Conservation (phyloP, 2,113 vertebrate species). For the Cephalopholis sonnerati region DNA sequence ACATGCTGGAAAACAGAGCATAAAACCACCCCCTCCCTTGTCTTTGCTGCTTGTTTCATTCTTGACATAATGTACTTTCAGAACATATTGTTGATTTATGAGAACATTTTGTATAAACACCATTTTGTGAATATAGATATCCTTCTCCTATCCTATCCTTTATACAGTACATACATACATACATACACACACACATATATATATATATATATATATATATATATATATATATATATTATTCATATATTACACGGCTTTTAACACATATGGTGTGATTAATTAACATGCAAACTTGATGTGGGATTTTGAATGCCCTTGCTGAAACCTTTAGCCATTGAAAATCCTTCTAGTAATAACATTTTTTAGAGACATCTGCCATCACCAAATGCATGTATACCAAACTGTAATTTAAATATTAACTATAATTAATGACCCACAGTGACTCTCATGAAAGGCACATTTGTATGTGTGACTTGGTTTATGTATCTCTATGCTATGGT, state of each 20-base stretch:
- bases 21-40: too few relatives aligned
- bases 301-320: not conserved
- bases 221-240: too few relatives aligned
- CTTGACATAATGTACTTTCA: too few relatives aligned
- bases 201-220: too few relatives aligned
- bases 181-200: too few relatives aligned
- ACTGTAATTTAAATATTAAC: not conserved
- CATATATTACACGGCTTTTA: not conserved
- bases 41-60: too few relatives aligned
- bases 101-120: not conserved
- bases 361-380: not conserved
- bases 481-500: not conserved
- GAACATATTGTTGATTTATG: too few relatives aligned
- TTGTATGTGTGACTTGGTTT: not conserved
- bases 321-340: not conserved
- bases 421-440: not conserved
- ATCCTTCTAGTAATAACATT: not conserved
- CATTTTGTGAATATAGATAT: not conserved
- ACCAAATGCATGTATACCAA: too few relatives aligned
- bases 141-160: too few relatives aligned
- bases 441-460: not conserved
- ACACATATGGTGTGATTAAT: not conserved
- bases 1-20: too few relatives aligned
- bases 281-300: not conserved
- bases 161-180: too few relatives aligned